A percentile compares a stretch with the other conserved stretches of the same genome.
Conservation (phyloP, 1,140 invertebrate genomes). For the Bathynomus jamesi region DNA sequence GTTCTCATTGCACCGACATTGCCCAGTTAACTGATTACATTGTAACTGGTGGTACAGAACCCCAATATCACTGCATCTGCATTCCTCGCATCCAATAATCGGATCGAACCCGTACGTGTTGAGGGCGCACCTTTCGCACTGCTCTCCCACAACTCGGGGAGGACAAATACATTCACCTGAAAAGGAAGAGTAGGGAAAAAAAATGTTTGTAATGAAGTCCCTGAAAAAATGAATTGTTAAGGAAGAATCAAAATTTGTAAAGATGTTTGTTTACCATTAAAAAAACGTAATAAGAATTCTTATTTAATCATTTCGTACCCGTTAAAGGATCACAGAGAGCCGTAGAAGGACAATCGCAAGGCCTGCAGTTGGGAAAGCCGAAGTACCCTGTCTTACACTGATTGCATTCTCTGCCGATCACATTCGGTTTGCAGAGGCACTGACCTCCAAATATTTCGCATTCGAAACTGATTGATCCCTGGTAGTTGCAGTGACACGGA, state of each 20-base stretch:
- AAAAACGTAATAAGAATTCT: too few species aligned
- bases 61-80: conserved; percentile 77
- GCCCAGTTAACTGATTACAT: conserved; percentile 78
- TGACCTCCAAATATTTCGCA: conserved; percentile 91
- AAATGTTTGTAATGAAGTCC: neutral
- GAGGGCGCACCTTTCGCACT: conserved; percentile 78
- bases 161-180: conserved; percentile 55
- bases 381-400: conserved; percentile 85
- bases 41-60: conserved; percentile 67
- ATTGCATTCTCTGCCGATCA: conserved; percentile 86
- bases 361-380: conserved; percentile 88
- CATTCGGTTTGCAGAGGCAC: conserved; percentile 84
- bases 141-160: conserved; percentile 52
- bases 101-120: conserved; percentile 91
- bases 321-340: conserved; percentile 68
- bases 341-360: conserved; percentile 73
- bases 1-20: conserved; percentile 54
- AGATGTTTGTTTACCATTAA: too few species aligned
- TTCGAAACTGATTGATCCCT: conserved; percentile 76
- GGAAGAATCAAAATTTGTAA: too few species aligned
- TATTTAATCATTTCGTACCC: too few species aligned
- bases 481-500: conserved; percentile 78
- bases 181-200: neutral
- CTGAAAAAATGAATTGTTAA: too few species aligned
- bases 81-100: conserved; percentile 90